These are phyloP conservation scores for Cheiracanthium punctorium DNA, from an alignment of 2,888 invertebrate species.

Conservation along the genomic window DNA sequence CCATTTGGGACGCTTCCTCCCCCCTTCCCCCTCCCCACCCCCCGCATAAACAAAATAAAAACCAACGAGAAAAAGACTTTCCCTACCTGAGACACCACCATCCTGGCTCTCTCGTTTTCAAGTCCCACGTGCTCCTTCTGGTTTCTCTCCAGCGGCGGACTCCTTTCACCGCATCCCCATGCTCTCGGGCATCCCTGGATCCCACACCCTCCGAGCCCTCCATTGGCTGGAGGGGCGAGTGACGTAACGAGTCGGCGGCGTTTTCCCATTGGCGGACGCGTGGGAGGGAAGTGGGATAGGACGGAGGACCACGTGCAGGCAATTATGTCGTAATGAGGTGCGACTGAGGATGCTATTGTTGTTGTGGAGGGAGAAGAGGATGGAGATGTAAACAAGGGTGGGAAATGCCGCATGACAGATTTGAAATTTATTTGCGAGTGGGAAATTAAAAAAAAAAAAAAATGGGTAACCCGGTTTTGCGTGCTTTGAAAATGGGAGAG, in stretches of 20 bases:
- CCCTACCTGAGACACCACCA: conserved; percentile 18
- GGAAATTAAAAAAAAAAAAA: neutral
- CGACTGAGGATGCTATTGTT: conserved; percentile 18
- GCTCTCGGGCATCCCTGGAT: conserved; percentile 14
- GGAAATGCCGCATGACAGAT: neutral
- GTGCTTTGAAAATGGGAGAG: neutral
- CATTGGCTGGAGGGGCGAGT: conserved; percentile 25
- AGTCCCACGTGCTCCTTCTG: conserved; percentile 40
- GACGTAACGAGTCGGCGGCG: conserved; percentile 25
- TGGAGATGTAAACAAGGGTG: conserved; percentile 7
- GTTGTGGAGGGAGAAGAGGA: neutral
- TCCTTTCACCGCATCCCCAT: conserved; percentile 3
- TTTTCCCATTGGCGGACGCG: conserved; percentile 31
- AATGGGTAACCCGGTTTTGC: neutral
- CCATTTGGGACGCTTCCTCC: too few species aligned
- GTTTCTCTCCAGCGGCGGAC: conserved; percentile 14
- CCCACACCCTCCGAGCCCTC: neutral
- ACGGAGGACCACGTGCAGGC: conserved; percentile 48
- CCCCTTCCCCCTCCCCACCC: too few species aligned
- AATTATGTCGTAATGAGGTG: conserved; percentile 62
- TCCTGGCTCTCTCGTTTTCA: neutral
- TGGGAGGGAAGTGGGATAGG: conserved; percentile 23
- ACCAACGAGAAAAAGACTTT: too few species aligned
- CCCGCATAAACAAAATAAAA: neutral
- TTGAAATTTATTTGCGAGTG: neutral